Conservation (phyloP, 2,888 invertebrate genomes). For the Oxyscelio sp. region DNA sequence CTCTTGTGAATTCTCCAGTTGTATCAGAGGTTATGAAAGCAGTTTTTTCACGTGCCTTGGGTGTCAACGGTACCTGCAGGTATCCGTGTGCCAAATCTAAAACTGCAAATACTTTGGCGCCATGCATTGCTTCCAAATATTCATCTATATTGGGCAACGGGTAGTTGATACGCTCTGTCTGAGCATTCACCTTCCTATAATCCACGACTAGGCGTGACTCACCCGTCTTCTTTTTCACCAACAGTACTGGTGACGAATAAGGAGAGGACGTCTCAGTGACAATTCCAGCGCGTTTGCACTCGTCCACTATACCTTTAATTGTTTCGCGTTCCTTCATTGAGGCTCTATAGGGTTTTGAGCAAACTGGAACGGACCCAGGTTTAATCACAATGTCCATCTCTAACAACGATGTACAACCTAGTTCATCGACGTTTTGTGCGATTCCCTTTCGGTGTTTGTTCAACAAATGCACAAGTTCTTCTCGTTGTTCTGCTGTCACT, state of each 20-base stretch:
- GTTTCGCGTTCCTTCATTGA: slow-evolving; percentile 31
- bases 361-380: slow-evolving; percentile 25
- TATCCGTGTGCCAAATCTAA: too few species aligned
- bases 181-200: too few species aligned
- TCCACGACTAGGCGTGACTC: slow-evolving; percentile 70
- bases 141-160: slow-evolving; percentile 18
- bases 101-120: neutral
- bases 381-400: slow-evolving; percentile 47
- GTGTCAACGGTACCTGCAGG: neutral
- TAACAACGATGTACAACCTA: slow-evolving; percentile 20
- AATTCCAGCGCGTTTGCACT: slow-evolving; percentile 14
- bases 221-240: slow-evolving; percentile 42
- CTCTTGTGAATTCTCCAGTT: slow-evolving; percentile 71
- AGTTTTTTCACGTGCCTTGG: neutral
- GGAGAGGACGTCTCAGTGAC: slow-evolving; percentile 32
- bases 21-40: too few species aligned
- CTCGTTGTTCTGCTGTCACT: slow-evolving; percentile 26
- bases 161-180: too few species aligned
- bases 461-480: slow-evolving; percentile 23
- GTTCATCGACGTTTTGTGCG: slow-evolving; percentile 16
- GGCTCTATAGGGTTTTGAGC: slow-evolving; percentile 45
- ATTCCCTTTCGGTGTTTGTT: slow-evolving; percentile 23
- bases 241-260: slow-evolving; percentile 24
- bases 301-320: slow-evolving; percentile 6
- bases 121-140: too few species aligned